Base-by-base conservation (phyloP, 2,888 invertebrate genomes). In the Drosophila kuntzei region DNA sequence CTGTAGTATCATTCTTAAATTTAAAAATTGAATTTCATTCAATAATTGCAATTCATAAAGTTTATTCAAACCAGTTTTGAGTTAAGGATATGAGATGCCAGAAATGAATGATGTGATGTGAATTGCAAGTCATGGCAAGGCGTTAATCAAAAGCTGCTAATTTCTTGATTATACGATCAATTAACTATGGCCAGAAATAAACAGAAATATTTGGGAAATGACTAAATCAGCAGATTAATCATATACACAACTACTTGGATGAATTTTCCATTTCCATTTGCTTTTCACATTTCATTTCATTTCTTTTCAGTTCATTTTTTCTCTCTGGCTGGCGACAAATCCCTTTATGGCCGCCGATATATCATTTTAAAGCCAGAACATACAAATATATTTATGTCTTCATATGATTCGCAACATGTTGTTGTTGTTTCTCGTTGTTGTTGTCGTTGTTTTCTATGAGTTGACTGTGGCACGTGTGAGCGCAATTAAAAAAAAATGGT, bases 331-430 rank as follows among this genome's bases (percentile, higher is more conserved):
- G 70, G 64, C 73, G 67, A 76, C 76, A 79, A 82, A 77, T 83
- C 89, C 83, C 89, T 77, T 88, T 80, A 80, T 77, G 83, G 77
- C 73, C 66, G 63, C 58, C 78, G 67, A 80, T 87, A 76, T 84
- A 84, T 84, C 89, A 89, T 79, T 63, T 67, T 63, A 57, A 62
- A 64, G 71, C 71, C 68, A 85, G 54, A 71, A 61, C 57, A 64
- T 46, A 22, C n/a, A 71, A 25, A 47, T n/a, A 22, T 44, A 39
- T 60, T 41, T 41, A 32, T 59, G 59, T 58, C 20, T 58, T 58
- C 37, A 49, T 39, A 47, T 60, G 53, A 27, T 43, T 60, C 20
- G 41, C 41, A 22, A 59, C 39, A 43, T 41, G 39, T 50, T 34
- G 12, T 50, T 34, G 12, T 36, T 70, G 47, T 49, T 53, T 25